phyloP scores from a whole-genome alignment of 2,797 vertebrate species.

The Sebastes umbrosus region DNA sequence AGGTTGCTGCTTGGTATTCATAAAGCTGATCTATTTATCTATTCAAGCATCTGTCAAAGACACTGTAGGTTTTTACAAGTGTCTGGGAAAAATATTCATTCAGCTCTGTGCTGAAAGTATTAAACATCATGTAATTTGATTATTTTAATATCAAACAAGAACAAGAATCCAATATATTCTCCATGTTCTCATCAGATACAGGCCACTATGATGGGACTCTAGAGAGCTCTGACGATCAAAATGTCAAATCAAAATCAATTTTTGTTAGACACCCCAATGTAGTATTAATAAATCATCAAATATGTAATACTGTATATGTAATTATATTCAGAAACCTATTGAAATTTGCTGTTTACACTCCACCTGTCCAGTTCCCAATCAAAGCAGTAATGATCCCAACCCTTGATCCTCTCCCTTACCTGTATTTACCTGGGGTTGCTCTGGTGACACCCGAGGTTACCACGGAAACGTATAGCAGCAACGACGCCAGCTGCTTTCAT shows the following conservation, averaged over 20 bases:
- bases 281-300: not conserved
- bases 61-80: not conserved
- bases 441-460: conserved; percentile 41
- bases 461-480: conserved; percentile 4
- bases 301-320: not conserved
- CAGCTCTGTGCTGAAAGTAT: not conserved
- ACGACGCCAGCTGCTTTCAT: conserved; percentile 53
- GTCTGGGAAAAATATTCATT: not conserved
- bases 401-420: conserved; percentile 57
- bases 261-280: not conserved
- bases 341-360: not conserved
- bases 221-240: not conserved
- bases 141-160: not conserved
- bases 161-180: not conserved
- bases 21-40: conserved; percentile 10
- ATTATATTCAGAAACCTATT: not conserved
- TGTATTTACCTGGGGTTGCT: conserved; percentile 68
- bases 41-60: conserved; percentile 11
- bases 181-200: not conserved
- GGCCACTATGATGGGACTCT: not conserved
- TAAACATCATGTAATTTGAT: not conserved
- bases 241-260: not conserved
- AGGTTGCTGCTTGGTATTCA: conserved; percentile 25
- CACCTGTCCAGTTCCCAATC: conserved; percentile 18
- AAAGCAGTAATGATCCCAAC: conserved; percentile 32